Evolutionary conservation across 2,888 invertebrate species (phyloP), one percentile per base, ranked within the genome.

Genomic region (Arge pagana): DNA sequence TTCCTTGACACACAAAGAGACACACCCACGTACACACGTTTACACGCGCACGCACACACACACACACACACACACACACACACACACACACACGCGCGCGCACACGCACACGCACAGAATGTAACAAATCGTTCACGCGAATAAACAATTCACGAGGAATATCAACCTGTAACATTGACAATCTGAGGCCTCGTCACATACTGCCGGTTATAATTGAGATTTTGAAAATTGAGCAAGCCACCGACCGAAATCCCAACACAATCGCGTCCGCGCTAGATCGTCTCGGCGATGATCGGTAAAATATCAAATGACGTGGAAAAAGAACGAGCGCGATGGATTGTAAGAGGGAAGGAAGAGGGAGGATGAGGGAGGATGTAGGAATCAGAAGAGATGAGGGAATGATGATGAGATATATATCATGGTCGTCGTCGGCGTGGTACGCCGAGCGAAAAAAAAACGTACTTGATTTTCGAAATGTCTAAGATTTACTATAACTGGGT

Each of bases 131-230:
- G n/a, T n/a, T n/a, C n/a, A n/a, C n/a, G n/a, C n/a, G n/a, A n/a
- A n/a, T n/a, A n/a, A n/a, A n/a, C n/a, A n/a, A n/a, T n/a, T n/a
- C n/a, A 35, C 15, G 45, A 21, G 45, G 33, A 23, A 15, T n/a
- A n/a, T n/a, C n/a, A n/a, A n/a, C n/a, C n/a, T 33, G 35, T 40
- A 36, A 35, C 18, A 71, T 66, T 64, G 75, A 76, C 76, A 75
- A 76, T 76, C 76, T 71, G 68, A 74, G 71, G 71, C 74, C 75
- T 76, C 74, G 74, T 74, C 72, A 71, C 70, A 61, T 68, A 70
- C 70, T 71, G 68, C 70, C 66, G 66, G 72, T 70, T 70, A 61
- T 39, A n/a, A 31, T 39, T 64, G 67, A 65, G 65, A 65, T 71
- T 72, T 66, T 68, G 66, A 68, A 64, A 60, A 58, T 63, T 60